These are phyloP conservation scores for Gymnosoma rotundatum DNA, from an alignment of 2,888 invertebrate species.

Conservation along the genomic window DNA sequence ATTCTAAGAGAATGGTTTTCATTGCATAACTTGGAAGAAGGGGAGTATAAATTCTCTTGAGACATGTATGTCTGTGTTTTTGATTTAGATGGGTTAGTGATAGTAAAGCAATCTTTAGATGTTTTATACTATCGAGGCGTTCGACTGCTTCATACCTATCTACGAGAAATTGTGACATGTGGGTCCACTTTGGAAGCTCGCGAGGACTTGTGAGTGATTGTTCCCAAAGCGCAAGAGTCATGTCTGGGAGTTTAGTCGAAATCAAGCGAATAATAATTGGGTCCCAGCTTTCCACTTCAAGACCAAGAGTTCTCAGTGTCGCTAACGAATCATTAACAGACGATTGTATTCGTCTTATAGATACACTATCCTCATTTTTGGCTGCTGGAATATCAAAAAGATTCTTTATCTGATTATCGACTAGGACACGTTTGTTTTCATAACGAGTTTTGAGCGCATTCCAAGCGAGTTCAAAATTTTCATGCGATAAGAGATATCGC, in stretches of 20 bases:
- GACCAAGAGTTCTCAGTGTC: neutral
- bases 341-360: neutral
- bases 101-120: neutral
- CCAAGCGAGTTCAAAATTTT: no score
- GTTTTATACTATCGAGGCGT: no score
- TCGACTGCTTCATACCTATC: neutral
- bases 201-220: neutral
- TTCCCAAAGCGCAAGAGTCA: neutral
- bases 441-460: neutral
- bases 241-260: neutral
- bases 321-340: conserved; percentile 3
- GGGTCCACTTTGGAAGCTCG: neutral
- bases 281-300: neutral
- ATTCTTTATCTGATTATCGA: neutral
- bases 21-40: no score
- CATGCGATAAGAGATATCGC: no score
- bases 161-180: neutral
- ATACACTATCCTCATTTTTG: neutral
- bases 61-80: no score
- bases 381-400: neutral
- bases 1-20: neutral
- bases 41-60: neutral
- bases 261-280: neutral
- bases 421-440: neutral
- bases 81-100: no score